Evolutionary conservation across 2,888 invertebrate genomes (phyloP), one percentile per base, ranked within the genome.

Genomic region (Dryadula phaetusa): DNA sequence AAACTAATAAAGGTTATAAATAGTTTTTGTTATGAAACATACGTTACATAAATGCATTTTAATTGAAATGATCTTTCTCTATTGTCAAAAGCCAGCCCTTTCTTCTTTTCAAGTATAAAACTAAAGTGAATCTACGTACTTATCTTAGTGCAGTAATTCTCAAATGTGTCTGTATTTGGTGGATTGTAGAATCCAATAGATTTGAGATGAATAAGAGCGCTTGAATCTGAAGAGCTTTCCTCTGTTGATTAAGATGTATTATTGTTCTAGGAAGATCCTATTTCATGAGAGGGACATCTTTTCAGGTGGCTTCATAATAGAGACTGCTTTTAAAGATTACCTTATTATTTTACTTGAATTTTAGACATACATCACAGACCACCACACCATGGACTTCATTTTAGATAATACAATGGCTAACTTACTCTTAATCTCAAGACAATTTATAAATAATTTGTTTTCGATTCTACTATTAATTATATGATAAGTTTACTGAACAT

Each of bases 231-330:
- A 56, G 58, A 58, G 58, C 47, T 64, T 64, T 58, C 18, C 40
- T 64, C 46, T 34, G 64, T 56, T 64, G 64, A 64, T 64, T 47
- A 64, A 64, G 64, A 64, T 46, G 56, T 46, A 46, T 64, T 64
- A 64, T 64, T 64, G 56, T 56, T 56, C 64, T 22, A 49, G 8
- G 42, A 56, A 64, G 37, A 64, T 37, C 40, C 40, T 25, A 56
- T 44, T 63, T 32, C 52, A 40, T 1, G 32, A 53, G 20, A 63
- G 10, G 32, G 52, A 16, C 10, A 0, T 8, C 28, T 16, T 52
- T 52, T 20, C 52, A 10, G 4, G 5, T 28, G 32, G 28, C 28
- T 32, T 52, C 5, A 3, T 28, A 32, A 16, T 10, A 16, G 4
- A 32, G 16, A 52, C 16, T 52, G 16, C 10, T 52, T 28, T 12